Percentiles rank a stretch among this genome's conserved stretches.
Conservation (phyloP, 2,797 vertebrate species). For the Poecilia wingei region DNA sequence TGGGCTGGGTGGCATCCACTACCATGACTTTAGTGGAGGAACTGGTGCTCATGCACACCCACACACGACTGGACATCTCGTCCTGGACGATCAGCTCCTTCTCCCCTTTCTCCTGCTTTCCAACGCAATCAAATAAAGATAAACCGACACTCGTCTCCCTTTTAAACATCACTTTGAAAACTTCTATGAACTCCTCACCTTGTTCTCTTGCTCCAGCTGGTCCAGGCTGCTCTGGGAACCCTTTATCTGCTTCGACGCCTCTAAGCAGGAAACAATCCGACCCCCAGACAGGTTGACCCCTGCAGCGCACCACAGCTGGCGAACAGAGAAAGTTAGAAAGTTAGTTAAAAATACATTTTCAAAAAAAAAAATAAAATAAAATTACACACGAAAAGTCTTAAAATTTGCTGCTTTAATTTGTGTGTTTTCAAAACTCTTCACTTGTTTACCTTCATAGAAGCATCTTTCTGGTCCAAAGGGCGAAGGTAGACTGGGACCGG, state of each 20-base stretch:
- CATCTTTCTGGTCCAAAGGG: constrained; percentile 94
- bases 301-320: constrained; percentile 95
- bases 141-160: neutral
- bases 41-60: constrained; percentile 96
- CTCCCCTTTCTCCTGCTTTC: constrained; percentile 71
- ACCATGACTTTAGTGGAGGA: constrained; percentile 97
- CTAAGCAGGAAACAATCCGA: constrained; percentile 56
- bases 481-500: constrained; percentile 96
- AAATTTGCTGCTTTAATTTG: neutral
- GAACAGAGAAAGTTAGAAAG: neutral
- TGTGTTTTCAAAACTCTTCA: neutral
- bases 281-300: constrained; percentile 90
- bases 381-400: neutral
- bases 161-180: neutral
- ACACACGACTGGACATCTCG: constrained; percentile 88
- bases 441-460: constrained; percentile 88
- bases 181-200: constrained; percentile 36
- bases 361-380: neutral
- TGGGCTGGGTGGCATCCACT: constrained; percentile 92
- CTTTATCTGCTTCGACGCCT: constrained; percentile 82
- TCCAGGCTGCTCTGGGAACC: constrained; percentile 84
- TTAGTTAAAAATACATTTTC: neutral
- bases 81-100: constrained; percentile 76
- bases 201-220: constrained; percentile 78
- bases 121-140: neutral